These are phyloP conservation scores for Harpalus rufipes DNA, from an alignment of 2,888 invertebrate species.

Conservation along the genomic window DNA sequence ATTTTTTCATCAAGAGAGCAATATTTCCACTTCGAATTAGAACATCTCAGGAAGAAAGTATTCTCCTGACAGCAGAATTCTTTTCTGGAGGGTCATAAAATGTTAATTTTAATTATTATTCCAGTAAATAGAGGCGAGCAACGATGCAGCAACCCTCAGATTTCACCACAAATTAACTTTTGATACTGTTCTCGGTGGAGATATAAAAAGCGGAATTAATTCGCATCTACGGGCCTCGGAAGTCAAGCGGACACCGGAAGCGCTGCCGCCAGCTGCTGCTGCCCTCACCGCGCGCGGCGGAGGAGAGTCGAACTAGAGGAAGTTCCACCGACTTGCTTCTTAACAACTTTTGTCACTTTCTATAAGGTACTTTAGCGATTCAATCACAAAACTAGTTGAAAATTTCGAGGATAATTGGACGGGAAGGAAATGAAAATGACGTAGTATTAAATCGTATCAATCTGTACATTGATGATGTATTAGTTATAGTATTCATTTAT, in stretches of 20 bases:
- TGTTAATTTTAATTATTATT: constrained; percentile 65
- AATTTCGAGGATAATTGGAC: neutral
- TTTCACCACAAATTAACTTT: constrained; percentile 78
- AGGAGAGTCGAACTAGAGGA: constrained; percentile 19
- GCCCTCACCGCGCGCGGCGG: constrained; percentile 11
- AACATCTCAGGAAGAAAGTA: constrained; percentile 29
- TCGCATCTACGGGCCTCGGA: constrained; percentile 68
- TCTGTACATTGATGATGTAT: too few species aligned
- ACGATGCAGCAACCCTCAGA: constrained; percentile 73
- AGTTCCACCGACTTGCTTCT: constrained; percentile 14
- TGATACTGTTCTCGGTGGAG: constrained; percentile 77
- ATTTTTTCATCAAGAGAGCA: constrained; percentile 22
- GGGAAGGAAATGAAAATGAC: neutral
- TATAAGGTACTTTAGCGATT: neutral
- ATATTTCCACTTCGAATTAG: neutral
- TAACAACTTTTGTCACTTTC: constrained; percentile 38
- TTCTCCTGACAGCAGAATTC: constrained; percentile 46
- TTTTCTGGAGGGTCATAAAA: constrained; percentile 53
- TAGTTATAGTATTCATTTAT: too few species aligned
- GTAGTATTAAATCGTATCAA: neutral
- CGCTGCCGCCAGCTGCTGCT: constrained; percentile 8
- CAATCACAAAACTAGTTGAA: neutral
- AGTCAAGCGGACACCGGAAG: constrained; percentile 44
- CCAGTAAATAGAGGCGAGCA: constrained; percentile 56
- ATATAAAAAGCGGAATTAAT: constrained; percentile 77